Conservation (phyloP, 2,888 invertebrate genomes). For the Antheraea yamamai region DNA sequence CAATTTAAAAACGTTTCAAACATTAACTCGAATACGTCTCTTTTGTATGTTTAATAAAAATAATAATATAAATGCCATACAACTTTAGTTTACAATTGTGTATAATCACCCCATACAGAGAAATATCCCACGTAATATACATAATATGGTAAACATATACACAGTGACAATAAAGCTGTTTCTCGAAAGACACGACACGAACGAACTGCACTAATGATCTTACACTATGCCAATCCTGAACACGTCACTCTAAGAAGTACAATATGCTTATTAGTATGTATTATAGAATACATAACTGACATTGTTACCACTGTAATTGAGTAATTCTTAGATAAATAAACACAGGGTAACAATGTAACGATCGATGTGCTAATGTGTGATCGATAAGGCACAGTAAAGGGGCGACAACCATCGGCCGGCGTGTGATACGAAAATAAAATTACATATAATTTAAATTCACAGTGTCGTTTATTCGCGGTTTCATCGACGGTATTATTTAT, state of each 20-base stretch:
- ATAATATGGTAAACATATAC: too few relatives aligned
- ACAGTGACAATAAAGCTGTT: too few relatives aligned
- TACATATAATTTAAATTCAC: constrained; percentile 11
- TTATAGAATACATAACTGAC: neutral
- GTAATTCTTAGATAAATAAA: constrained; percentile 13
- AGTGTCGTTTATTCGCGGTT: neutral
- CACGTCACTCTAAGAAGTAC: neutral
- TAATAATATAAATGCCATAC: neutral
- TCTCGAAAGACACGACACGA: neutral
- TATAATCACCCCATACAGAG: neutral
- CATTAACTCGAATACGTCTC: neutral
- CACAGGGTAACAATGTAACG: constrained; percentile 5
- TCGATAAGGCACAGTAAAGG: constrained; percentile 15
- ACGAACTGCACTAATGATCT: neutral
- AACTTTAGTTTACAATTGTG: neutral
- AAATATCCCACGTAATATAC: neutral
- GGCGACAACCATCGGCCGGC: constrained; percentile 12
- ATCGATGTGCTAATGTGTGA: neutral
- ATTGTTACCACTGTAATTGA: neutral
- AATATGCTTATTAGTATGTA: neutral
- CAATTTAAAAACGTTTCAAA: neutral
- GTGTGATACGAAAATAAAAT: neutral
- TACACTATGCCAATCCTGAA: neutral
- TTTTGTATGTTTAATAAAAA: neutral
- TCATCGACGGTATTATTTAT: neutral